phyloP scores from a whole-genome alignment of 2,113 vertebrate genomes.

The Speoplatyrhinus poulsoni region DNA sequence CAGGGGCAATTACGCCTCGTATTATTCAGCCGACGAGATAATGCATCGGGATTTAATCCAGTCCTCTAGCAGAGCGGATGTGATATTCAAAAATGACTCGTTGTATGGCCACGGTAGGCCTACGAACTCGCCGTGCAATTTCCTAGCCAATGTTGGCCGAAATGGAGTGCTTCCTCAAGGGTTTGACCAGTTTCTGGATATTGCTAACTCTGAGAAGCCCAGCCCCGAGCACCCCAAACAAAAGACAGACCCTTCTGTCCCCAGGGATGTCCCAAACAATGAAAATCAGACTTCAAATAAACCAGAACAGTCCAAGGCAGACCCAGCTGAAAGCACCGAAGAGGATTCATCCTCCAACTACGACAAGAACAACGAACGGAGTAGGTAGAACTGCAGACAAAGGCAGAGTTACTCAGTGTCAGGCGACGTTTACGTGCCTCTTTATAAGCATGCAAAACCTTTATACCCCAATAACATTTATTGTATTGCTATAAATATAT shows the following conservation, averaged over 20 bases:
- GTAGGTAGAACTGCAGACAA: conserved; percentile 78
- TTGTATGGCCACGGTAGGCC: conserved; percentile 81
- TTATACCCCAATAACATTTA: conserved; percentile 98
- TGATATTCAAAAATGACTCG: conserved; percentile 91
- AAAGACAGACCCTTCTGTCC: conserved; percentile 81
- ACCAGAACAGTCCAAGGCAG: conserved; percentile 81
- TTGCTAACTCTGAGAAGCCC: conserved; percentile 67
- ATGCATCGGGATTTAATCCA: conserved; percentile 86
- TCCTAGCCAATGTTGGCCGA: conserved; percentile 88
- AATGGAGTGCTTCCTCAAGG: conserved; percentile 96
- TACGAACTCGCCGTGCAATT: conserved; percentile 81
- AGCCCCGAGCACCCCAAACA: conserved; percentile 72
- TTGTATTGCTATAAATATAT: conserved; percentile 93
- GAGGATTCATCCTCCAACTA: conserved; percentile 88
- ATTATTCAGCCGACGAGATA: conserved; percentile 90
- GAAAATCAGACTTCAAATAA: conserved; percentile 78
- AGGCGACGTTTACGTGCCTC: conserved; percentile 87
- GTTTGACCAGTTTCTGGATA: conserved; percentile 97
- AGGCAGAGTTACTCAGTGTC: conserved; percentile 78
- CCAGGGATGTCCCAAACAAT: conserved; percentile 70
- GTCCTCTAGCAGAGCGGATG: conserved; percentile 85
- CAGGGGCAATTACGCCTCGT: conserved; percentile 90
- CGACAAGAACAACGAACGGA: conserved; percentile 88
- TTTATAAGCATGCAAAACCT: conserved; percentile 98
- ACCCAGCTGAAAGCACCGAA: conserved; percentile 73